phyloP scores from a whole-genome alignment of 1,140 invertebrate species.

The Proales similis region DNA sequence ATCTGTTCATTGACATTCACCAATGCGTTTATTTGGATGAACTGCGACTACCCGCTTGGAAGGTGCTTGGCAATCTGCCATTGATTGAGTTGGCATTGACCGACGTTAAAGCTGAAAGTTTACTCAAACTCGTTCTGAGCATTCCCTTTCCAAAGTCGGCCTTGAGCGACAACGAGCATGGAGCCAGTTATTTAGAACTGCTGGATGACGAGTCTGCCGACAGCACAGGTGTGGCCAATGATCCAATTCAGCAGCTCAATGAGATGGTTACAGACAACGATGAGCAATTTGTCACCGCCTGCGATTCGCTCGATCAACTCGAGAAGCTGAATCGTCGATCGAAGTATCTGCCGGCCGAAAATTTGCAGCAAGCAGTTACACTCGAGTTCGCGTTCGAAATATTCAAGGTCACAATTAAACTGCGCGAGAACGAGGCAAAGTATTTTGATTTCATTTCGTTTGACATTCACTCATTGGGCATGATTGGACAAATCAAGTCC shows the following conservation, averaged over 20 bases:
- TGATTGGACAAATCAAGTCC: neutral
- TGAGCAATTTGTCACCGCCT: too few species aligned
- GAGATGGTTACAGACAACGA: too few species aligned
- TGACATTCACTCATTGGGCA: slow-evolving; percentile 31
- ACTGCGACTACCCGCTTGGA: slow-evolving; percentile 12
- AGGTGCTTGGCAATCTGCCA: slow-evolving; percentile 21
- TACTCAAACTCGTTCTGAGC: slow-evolving; percentile 8
- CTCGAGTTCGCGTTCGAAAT: slow-evolving; percentile 34
- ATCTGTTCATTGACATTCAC: slow-evolving; percentile 18
- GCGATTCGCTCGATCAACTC: too few species aligned
- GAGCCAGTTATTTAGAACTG: neutral
- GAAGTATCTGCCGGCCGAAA: neutral
- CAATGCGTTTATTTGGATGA: slow-evolving; percentile 29
- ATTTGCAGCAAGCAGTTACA: slow-evolving; percentile 26
- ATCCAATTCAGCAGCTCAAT: too few species aligned
- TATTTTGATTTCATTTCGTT: slow-evolving; percentile 31
- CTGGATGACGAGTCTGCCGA: neutral
- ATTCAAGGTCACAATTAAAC: slow-evolving; percentile 21
- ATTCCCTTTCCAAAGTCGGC: slow-evolving; percentile 23
- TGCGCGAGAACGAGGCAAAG: neutral
- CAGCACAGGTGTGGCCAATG: neutral
- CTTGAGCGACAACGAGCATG: neutral
- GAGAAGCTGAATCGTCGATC: neutral
- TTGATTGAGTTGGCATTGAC: slow-evolving; percentile 11
- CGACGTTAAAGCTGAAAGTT: slow-evolving; percentile 5